phyloP scores from a whole-genome alignment of 2,888 invertebrate species.

The Dryocosmus kuriphilus region DNA sequence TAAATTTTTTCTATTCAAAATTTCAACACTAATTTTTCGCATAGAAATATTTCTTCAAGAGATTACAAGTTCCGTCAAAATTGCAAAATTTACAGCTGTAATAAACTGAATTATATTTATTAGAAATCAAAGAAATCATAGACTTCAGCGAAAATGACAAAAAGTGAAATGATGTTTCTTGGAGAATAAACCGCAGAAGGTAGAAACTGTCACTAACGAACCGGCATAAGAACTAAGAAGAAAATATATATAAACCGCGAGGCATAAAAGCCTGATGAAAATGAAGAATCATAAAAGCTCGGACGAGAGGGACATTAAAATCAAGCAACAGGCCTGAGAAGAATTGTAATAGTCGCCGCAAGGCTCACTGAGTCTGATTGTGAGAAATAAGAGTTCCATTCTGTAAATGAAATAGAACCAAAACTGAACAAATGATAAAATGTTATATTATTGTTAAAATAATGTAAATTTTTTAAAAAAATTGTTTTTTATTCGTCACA shows the following conservation, averaged over 20 bases:
- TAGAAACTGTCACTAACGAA: slow-evolving; percentile 67
- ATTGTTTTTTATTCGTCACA: too few relatives aligned
- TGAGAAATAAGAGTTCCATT: slow-evolving; percentile 4
- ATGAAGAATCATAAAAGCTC: slow-evolving; percentile 70
- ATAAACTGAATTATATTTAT: background rate
- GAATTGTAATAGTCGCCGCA: slow-evolving; percentile 63
- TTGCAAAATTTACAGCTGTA: background rate
- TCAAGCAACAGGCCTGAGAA: slow-evolving; percentile 61
- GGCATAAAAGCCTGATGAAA: slow-evolving; percentile 67
- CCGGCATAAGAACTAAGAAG: slow-evolving; percentile 50
- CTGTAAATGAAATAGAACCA: background rate
- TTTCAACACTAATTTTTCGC: background rate
- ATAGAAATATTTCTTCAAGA: background rate
- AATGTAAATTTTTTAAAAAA: too few relatives aligned
- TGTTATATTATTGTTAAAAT: too few relatives aligned
- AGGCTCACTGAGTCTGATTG: slow-evolving; percentile 51
- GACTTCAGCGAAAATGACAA: slow-evolving; percentile 51
- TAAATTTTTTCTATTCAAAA: background rate
- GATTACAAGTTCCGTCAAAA: background rate
- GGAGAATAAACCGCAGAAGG: slow-evolving; percentile 45
- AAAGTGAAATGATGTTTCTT: slow-evolving; percentile 45
- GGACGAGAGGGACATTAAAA: slow-evolving; percentile 67
- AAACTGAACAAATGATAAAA: background rate
- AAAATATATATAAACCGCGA: slow-evolving; percentile 54
- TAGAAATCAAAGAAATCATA: slow-evolving; percentile 25